Base-by-base conservation (phyloP, 2,797 vertebrate species). In the Premnoplex brunnescens region DNA sequence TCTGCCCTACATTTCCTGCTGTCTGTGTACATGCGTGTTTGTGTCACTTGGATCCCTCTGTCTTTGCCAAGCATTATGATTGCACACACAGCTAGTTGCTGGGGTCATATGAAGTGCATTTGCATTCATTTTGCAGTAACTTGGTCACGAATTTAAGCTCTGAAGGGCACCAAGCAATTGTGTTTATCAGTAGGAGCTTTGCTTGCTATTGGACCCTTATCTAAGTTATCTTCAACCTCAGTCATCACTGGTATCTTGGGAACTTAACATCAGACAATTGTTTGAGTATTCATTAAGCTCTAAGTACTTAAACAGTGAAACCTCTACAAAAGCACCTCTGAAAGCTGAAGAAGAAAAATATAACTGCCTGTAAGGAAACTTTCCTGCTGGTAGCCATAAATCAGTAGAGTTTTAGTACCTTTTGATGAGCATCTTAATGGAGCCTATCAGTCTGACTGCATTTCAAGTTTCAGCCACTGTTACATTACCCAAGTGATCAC, bases 371-470 rank as follows among this genome's bases (percentile, higher is more conserved):
- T 80, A 58, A 75, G 1, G 2, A 84, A 89, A 75, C 46, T 68
- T 80, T 51, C 69, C 79, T 94, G 87, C 54, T 85, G 69, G 62
- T 69, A 85, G 71, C 72, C 43, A 59, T 92, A 77, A 71, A 83
- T 92, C 82, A 66, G 43, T 63, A 64, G 59, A n/a, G 19, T 93
- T 92, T 94, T 67, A 78, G 82, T 66, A 88, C 87, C 55, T 93
- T 93, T 76, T 88, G 91, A 86, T 88, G 73, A 89, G 55, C 1
- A 1, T 84, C 62, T 92, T 92, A 88, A 85, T 84, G 79, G 63
- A 58, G 28, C 66, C 85, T 88, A 55, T 95, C 91, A 88, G 13
- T 89, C 82, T 66, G 82, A 60, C 73, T 89, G 58, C 76, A 48
- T 80, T 91, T 91, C 49, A 80, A 58, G 49, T 72, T 91, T 83